These are phyloP conservation scores for Leucoma salicis DNA, from an alignment of 2,888 invertebrate genomes.

Conservation along the genomic window DNA sequence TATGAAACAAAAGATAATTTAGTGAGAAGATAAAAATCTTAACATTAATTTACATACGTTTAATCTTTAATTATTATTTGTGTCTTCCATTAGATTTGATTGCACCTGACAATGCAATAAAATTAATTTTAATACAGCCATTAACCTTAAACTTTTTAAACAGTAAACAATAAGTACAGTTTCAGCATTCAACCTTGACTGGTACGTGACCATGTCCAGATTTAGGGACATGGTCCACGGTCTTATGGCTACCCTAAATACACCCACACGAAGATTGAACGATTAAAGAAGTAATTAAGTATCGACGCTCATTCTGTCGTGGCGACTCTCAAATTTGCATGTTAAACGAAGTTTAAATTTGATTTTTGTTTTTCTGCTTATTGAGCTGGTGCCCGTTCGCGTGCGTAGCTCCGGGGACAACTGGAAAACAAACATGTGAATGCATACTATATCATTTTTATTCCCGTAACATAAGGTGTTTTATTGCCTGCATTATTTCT, in stretches of 20 bases:
- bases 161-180: too few species aligned
- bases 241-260: slow-evolving; percentile 31
- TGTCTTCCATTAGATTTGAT: background rate
- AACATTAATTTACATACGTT: too few species aligned
- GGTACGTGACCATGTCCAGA: background rate
- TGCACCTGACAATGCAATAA: background rate
- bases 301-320: slow-evolving; percentile 79
- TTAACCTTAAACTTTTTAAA: background rate
- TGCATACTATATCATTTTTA: slow-evolving; percentile 26
- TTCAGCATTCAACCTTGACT: slow-evolving; percentile 9
- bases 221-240: slow-evolving; percentile 8
- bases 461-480: slow-evolving; percentile 34
- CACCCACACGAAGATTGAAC: slow-evolving; percentile 74
- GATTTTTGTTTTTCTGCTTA: slow-evolving; percentile 74
- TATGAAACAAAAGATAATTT: too few species aligned
- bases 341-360: slow-evolving; percentile 80
- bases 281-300: slow-evolving; percentile 81
- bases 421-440: slow-evolving; percentile 22
- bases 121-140: background rate
- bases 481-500: slow-evolving; percentile 14
- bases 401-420: slow-evolving; percentile 64
- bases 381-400: slow-evolving; percentile 70
- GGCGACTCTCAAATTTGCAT: slow-evolving; percentile 81
- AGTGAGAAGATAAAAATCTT: too few species aligned
- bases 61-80: background rate